phyloP scores from a whole-genome alignment of 2,888 invertebrate species.

The Calliphora vomitoria region DNA sequence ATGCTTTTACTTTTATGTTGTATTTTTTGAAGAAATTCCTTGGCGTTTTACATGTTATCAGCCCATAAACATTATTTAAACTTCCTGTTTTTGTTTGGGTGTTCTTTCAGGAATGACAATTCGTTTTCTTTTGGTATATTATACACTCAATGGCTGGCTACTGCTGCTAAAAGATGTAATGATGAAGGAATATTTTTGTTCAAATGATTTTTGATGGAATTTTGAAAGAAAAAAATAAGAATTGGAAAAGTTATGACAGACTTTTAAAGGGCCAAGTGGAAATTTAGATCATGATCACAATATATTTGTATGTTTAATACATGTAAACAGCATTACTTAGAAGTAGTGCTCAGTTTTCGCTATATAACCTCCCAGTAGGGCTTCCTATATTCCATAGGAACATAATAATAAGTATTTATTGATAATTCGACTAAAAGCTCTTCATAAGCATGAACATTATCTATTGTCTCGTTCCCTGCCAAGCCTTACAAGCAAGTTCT shows the following conservation, averaged over 20 bases:
- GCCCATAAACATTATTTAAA: constrained; percentile 38
- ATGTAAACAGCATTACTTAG: too few relatives aligned
- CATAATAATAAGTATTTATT: too few relatives aligned
- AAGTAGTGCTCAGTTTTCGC: too few relatives aligned
- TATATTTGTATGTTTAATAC: too few relatives aligned
- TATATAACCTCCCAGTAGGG: too few relatives aligned
- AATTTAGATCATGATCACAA: neutral
- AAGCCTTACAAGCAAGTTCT: too few relatives aligned
- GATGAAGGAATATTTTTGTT: constrained; percentile 13
- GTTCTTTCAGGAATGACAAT: constrained; percentile 4
- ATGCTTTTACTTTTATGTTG: neutral
- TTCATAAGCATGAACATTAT: too few relatives aligned
- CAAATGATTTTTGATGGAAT: constrained; percentile 51
- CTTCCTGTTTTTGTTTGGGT: constrained; percentile 34
- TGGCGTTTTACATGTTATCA: neutral
- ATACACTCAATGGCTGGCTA: neutral
- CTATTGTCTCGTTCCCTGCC: too few relatives aligned
- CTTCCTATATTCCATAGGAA: too few relatives aligned
- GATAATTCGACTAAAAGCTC: too few relatives aligned
- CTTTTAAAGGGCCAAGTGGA: constrained; percentile 1
- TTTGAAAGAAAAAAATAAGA: constrained; percentile 1
- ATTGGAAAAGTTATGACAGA: neutral
- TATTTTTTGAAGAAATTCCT: neutral
- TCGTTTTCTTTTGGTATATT: too few relatives aligned
- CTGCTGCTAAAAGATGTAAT: constrained; percentile 7